Evolutionary conservation across 2,113 vertebrate species (phyloP).

Genomic region (Melanocharis versteri): DNA sequence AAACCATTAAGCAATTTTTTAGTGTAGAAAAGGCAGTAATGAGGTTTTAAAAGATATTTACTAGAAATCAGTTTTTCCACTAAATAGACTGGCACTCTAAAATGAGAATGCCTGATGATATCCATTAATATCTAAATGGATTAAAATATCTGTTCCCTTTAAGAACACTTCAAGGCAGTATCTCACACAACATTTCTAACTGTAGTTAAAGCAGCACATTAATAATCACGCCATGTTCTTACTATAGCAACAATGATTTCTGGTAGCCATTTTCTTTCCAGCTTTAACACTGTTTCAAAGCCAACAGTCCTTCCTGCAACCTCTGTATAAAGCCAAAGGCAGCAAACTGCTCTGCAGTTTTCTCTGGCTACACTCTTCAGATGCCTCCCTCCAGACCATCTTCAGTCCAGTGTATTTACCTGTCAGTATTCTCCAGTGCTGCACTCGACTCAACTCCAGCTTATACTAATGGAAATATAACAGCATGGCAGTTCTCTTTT

Average conservation of each 20-base stretch:
- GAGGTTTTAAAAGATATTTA: neutral
- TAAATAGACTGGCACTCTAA: neutral
- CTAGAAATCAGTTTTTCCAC: neutral
- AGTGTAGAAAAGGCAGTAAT: neutral
- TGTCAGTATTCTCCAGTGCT: neutral
- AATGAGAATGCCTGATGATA: neutral
- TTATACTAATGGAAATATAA: neutral
- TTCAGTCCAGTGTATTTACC: rapidly evolving
- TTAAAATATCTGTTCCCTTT: neutral
- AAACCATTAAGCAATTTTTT: neutral
- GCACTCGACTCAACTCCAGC: neutral
- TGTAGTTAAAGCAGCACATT: neutral
- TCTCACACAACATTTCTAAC: neutral
- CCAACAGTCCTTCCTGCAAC: neutral
- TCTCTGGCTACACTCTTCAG: neutral
- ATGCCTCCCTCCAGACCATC: neutral
- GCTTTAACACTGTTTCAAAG: constrained; percentile 10
- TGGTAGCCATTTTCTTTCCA: constrained; percentile 63
- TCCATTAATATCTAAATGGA: neutral
- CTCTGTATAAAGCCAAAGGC: neutral
- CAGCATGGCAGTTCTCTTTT: neutral
- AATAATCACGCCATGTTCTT: constrained; percentile 43
- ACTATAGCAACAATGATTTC: constrained; percentile 45
- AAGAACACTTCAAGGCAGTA: neutral
- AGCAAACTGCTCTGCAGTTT: neutral